Evolutionary conservation across 1,140 invertebrate species (phyloP), one percentile per base, ranked within the genome.

Genomic region (Zophobas atratus): DNA sequence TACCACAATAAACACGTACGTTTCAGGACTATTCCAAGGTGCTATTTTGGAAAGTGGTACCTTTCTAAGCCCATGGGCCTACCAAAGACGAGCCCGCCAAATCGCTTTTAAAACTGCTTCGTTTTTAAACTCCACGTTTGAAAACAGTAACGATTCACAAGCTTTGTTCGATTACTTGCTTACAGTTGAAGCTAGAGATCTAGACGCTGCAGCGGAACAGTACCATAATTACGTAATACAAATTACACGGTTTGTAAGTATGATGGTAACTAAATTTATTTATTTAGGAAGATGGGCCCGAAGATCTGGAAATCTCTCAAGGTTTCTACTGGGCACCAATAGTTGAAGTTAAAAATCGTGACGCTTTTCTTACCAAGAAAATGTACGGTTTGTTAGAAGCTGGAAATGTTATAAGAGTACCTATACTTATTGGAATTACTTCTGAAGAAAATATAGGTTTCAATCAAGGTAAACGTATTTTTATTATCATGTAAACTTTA

Each of bases 321-420:
- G 20, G 20, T 20, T 20, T 20, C 20, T 20, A 20, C 20, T 20
- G 20, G 20, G 20, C 20, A 20, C 43, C 43, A 4, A 48, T 34
- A 0, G 6, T 74, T 8, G 71, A 74, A 74, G 36, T 53, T 2
- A 53, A 74, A 35, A 39, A 53, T 56, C 49, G 43, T 34, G 38
- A 1, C n/a, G 71, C 71, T 38, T 38, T 74, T 41, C 20, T 74
- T 3, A 55, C 71, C 1, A 74, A 53, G 53, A 32, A 33, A 41
- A 74, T 74, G 71, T 74, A 74, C 34, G 71, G 55, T n/a, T 33
- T 55, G 38, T 53, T 74, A 20, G 48, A 74, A 53, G 38, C 53
- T 35, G 71, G 71, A 1, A 53, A 74, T 20, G 49, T 74, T 36
- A 8, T 8, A 8, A 56, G 34, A 56, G 71, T 74, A 41, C 71